Evolutionary conservation across 2,888 invertebrate genomes (phyloP).

Genomic region (Dromius quadrimaculatus): DNA sequence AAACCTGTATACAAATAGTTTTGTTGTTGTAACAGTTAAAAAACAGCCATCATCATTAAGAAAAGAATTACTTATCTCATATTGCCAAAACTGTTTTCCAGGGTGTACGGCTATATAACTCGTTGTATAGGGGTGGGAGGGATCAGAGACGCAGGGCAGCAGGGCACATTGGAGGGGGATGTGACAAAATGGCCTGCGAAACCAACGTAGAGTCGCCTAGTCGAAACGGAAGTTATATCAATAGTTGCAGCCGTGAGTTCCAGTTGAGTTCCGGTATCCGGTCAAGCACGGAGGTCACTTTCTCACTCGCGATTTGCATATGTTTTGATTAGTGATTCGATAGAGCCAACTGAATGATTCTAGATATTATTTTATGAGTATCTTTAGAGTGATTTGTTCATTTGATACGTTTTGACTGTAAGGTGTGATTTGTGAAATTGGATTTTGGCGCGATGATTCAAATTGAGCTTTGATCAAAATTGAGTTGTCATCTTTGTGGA

Average conservation of each 20-base stretch:
- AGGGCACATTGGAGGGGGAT: conserved; percentile 65
- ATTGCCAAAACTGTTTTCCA: conserved; percentile 35
- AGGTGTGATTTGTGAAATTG: too few relatives aligned
- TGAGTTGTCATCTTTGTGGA: conserved; percentile 71
- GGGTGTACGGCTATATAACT: conserved; percentile 1
- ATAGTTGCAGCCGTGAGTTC: conserved; percentile 16
- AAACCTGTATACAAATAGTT: conserved; percentile 1
- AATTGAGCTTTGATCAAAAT: conserved; percentile 57
- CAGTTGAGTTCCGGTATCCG: neutral
- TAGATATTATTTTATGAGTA: conserved; percentile 5
- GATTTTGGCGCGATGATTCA: conserved; percentile 27
- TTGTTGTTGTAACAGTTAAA: conserved; percentile 10
- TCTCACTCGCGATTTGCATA: neutral
- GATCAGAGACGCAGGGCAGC: conserved; percentile 60
- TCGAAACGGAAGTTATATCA: conserved; percentile 57
- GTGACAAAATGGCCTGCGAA: conserved; percentile 75
- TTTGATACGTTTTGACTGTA: too few relatives aligned
- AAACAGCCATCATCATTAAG: conserved; percentile 17
- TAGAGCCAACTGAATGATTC: neutral
- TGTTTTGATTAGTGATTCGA: neutral
- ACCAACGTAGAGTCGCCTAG: conserved; percentile 65
- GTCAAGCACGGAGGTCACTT: neutral
- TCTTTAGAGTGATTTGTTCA: neutral
- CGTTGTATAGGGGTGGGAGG: conserved; percentile 57
- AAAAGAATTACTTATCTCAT: conserved; percentile 1